Conservation (phyloP, 2,113 vertebrate species). For the Arothron firmamentum region DNA sequence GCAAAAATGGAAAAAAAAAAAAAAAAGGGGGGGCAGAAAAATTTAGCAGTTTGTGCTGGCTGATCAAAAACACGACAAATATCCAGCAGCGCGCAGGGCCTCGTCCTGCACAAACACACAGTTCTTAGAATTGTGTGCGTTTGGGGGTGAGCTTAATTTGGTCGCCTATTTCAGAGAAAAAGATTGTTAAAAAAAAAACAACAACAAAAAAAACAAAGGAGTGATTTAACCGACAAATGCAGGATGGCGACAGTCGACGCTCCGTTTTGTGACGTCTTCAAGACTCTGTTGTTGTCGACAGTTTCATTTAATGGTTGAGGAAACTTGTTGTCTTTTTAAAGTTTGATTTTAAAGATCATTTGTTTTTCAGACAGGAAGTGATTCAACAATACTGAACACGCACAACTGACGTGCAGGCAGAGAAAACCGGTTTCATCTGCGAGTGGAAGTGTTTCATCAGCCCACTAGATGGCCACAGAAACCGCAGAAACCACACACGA, state of each 20-base stretch:
- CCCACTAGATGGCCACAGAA: constrained; percentile 76
- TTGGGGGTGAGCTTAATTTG: not conserved
- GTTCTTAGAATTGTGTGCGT: constrained; percentile 36
- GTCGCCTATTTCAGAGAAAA: not conserved
- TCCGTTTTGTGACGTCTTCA: too few relatives aligned
- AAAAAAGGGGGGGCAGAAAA: not conserved
- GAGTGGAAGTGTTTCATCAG: constrained; percentile 21
- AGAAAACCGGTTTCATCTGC: not conserved
- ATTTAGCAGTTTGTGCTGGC: constrained; percentile 27
- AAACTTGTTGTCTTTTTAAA: too few relatives aligned
- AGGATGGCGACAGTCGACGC: too few relatives aligned
- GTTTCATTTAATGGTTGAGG: too few relatives aligned
- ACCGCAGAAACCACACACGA: constrained; percentile 56
- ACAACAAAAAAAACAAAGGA: too few relatives aligned
- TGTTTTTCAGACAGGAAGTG: too few relatives aligned
- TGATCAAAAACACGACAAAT: constrained; percentile 48
- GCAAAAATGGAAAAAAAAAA: constrained; percentile 45
- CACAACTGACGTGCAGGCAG: not conserved
- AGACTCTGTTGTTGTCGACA: too few relatives aligned
- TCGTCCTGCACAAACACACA: not conserved
- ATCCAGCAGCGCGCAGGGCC: not conserved
- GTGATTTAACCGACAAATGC: too few relatives aligned
- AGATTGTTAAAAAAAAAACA: not conserved
- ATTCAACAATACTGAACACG: not conserved
- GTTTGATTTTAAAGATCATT: too few relatives aligned